Conservation (phyloP, 1,140 invertebrate species). For the Saccostrea cuccullata region DNA sequence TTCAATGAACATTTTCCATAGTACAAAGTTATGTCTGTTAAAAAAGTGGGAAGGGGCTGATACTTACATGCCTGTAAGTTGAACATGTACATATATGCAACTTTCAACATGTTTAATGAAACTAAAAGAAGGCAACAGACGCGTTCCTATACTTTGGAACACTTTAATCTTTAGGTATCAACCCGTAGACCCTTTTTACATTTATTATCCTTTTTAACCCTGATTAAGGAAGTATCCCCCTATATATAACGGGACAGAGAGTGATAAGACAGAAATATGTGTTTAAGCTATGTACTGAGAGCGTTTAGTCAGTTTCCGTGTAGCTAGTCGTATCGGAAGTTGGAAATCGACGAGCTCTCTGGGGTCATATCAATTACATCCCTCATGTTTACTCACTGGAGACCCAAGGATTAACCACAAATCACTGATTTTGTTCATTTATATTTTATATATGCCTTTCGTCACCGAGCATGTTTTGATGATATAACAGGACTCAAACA, state of each 20-base stretch:
- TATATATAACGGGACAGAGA: background rate
- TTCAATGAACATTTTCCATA: too few species aligned
- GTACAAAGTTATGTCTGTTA: too few species aligned
- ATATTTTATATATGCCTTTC: background rate
- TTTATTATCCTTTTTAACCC: background rate
- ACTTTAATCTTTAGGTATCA: background rate
- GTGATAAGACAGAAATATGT: slow-evolving; percentile 3
- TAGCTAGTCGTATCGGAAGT: slow-evolving; percentile 22
- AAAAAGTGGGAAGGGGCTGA: too few species aligned
- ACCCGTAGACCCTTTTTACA: background rate
- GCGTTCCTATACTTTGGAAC: too few species aligned
- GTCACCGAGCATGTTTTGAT: background rate
- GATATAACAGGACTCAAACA: background rate
- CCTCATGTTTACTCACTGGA: background rate
- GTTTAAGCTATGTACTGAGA: background rate
- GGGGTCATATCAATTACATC: background rate
- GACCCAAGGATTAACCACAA: background rate
- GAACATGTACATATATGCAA: too few species aligned
- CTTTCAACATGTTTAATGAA: too few species aligned
- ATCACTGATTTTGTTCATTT: background rate
- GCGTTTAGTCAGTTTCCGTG: slow-evolving; percentile 9
- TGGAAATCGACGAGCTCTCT: slow-evolving; percentile 5
- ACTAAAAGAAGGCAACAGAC: too few species aligned
- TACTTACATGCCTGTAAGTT: too few species aligned
- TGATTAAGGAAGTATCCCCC: slow-evolving; percentile 15